phyloP scores from a whole-genome alignment of 2,113 vertebrate genomes.

The Bufo gargarizans region DNA sequence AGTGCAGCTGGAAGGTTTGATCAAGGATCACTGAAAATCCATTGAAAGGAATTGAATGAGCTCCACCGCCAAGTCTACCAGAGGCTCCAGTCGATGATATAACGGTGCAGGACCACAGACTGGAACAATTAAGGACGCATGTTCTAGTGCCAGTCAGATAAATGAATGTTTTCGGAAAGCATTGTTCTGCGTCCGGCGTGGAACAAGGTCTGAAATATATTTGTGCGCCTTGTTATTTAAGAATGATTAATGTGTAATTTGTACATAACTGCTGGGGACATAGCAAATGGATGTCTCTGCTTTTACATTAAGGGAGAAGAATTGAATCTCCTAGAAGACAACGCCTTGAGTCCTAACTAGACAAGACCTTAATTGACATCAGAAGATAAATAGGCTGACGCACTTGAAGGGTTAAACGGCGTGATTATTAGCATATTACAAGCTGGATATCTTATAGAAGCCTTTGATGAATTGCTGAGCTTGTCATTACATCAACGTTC shows the following conservation, averaged over 20 bases:
- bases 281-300: conserved; percentile 24
- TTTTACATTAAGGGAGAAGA: neutral
- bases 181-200: neutral
- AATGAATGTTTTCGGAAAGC: conserved; percentile 26
- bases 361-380: conserved; percentile 14
- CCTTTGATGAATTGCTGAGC: conserved; percentile 45
- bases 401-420: neutral
- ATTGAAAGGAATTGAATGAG: conserved; percentile 6
- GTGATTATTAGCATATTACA: conserved; percentile 44
- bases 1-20: conserved; percentile 25
- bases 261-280: conserved; percentile 24
- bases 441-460: neutral
- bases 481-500: conserved; percentile 26
- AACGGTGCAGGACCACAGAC: neutral
- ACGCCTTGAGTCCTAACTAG: neutral
- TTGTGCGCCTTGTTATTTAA: neutral
- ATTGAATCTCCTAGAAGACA: conserved; percentile 22
- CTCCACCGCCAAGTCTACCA: neutral
- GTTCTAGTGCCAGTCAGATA: conserved; percentile 29
- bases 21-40: conserved; percentile 31
- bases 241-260: conserved; percentile 24
- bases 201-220: neutral
- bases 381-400: neutral
- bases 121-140: neutral
- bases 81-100: conserved; percentile 15